A percentile compares a stretch with the other conserved stretches of the same genome.
phyloP scores from a whole-genome alignment of 2,888 invertebrate genomes.

The Drosophila phalerata region DNA sequence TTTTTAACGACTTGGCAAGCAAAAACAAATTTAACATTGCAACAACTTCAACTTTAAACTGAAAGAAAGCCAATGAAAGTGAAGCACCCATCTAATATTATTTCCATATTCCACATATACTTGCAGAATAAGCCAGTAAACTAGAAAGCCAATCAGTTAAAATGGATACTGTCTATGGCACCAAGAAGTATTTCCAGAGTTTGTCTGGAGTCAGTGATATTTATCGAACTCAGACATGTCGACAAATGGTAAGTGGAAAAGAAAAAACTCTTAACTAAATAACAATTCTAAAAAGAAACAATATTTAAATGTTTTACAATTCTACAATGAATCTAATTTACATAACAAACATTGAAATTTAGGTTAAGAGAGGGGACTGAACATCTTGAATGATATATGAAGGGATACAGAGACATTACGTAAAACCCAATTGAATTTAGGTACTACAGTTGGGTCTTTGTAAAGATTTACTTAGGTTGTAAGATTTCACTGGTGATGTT shows the following conservation, averaged over 20 bases:
- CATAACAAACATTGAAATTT: constrained; percentile 46
- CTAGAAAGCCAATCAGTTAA: constrained; percentile 13
- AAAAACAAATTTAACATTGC: constrained; percentile 1
- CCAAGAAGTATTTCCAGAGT: constrained; percentile 86
- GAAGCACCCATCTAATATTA: constrained; percentile 17
- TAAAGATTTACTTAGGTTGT: constrained; percentile 29
- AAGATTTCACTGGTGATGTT: constrained; percentile 51
- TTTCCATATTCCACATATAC: neutral
- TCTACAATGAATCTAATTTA: constrained; percentile 36
- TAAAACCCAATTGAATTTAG: constrained; percentile 25
- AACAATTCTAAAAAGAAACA: constrained; percentile 30
- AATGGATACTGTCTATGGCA: constrained; percentile 86
- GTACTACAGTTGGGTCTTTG: constrained; percentile 10
- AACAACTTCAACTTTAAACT: constrained; percentile 1
- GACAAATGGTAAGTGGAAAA: constrained; percentile 83
- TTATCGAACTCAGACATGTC: constrained; percentile 84
- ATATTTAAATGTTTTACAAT: constrained; percentile 36
- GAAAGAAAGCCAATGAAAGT: constrained; percentile 25
- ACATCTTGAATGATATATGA: constrained; percentile 17
- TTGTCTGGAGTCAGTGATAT: constrained; percentile 85
- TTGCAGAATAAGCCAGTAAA: neutral
- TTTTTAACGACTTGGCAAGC: constrained; percentile 28
- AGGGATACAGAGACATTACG: constrained; percentile 26
- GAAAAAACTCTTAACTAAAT: constrained; percentile 18
- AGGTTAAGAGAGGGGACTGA: constrained; percentile 34